A percentile compares a stretch with the other conserved stretches of the same genome.
Evolutionary conservation across 2,888 invertebrate species (phyloP).

Genomic region (Sinodicranocentrus sp.): DNA sequence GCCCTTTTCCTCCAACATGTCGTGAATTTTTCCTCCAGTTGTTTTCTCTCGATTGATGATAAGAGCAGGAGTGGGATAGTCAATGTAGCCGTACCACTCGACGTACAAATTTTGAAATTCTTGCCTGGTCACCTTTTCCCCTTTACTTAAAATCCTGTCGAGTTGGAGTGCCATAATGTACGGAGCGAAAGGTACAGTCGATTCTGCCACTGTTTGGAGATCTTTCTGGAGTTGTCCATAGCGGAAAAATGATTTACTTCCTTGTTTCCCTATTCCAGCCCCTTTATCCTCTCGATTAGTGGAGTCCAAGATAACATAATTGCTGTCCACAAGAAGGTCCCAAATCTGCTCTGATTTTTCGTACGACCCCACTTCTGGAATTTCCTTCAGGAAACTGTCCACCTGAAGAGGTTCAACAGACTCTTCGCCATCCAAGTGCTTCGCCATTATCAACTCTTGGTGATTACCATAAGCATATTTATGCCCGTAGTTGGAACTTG

Average conservation of each 20-base stretch:
- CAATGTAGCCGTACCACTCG: not conserved
- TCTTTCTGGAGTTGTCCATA: not conserved
- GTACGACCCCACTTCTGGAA: not conserved
- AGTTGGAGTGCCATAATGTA: not conserved
- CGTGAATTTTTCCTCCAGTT: not conserved
- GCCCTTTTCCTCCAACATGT: not conserved
- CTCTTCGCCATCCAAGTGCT: conserved; percentile 33
- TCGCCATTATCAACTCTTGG: conserved; percentile 52
- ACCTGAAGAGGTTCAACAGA: not conserved
- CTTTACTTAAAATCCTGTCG: not conserved
- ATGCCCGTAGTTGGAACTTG: not conserved
- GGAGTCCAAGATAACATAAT: not conserved
- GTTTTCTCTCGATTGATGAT: not conserved
- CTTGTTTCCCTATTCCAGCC: conserved; percentile 12
- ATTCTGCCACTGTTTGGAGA: not conserved
- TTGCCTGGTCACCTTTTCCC: not conserved
- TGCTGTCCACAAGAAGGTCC: not conserved
- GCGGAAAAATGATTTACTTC: not conserved
- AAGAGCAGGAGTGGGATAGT: not conserved
- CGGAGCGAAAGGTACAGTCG: not conserved
- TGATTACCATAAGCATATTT: conserved; percentile 42
- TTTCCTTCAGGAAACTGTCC: not conserved
- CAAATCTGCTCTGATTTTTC: conserved; percentile 5
- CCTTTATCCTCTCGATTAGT: not conserved
- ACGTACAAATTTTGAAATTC: conserved; percentile 14